These are phyloP conservation scores for Anoncus sp. DNA, from an alignment of 2,888 invertebrate genomes.

Conservation along the genomic window DNA sequence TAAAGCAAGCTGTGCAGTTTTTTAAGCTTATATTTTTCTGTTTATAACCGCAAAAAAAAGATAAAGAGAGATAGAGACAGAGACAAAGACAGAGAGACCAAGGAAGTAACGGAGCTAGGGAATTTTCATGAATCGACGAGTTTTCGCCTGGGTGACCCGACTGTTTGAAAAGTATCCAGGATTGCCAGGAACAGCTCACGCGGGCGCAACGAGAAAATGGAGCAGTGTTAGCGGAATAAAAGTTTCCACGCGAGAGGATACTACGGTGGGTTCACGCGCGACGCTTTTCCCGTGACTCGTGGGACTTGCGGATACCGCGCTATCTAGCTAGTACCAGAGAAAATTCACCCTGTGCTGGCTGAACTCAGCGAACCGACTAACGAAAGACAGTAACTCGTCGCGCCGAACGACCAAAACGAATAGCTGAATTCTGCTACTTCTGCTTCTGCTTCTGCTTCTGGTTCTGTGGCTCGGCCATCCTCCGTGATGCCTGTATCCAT, in stretches of 20 bases:
- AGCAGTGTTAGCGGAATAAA: slow-evolving; percentile 62
- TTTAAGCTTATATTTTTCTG: slow-evolving; percentile 6
- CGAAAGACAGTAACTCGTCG: slow-evolving; percentile 67
- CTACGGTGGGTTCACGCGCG: slow-evolving; percentile 52
- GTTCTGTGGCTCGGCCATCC: slow-evolving; percentile 48
- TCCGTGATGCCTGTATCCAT: slow-evolving; percentile 11
- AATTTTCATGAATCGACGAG: slow-evolving; percentile 59
- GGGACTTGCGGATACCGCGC: slow-evolving; percentile 41
- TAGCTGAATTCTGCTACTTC: slow-evolving; percentile 56
- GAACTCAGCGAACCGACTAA: slow-evolving; percentile 64
- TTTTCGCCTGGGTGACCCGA: slow-evolving; percentile 54
- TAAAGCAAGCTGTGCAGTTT: neutral
- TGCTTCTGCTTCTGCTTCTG: slow-evolving; percentile 16
- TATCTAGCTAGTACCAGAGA: slow-evolving; percentile 39
- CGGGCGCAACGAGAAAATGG: slow-evolving; percentile 55
- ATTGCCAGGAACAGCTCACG: slow-evolving; percentile 23
- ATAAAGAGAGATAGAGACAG: neutral
- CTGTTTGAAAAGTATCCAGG: slow-evolving; percentile 55
- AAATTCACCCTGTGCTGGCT: slow-evolving; percentile 29
- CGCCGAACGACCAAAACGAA: slow-evolving; percentile 60
- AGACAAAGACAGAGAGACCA: slow-evolving; percentile 6
- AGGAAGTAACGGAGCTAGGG: slow-evolving; percentile 23
- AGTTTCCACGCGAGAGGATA: slow-evolving; percentile 64
- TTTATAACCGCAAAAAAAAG: neutral
- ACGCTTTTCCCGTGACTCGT: slow-evolving; percentile 30